These are phyloP conservation scores for Diadegma fenestrale DNA, from an alignment of 2,888 invertebrate genomes.

Conservation along the genomic window DNA sequence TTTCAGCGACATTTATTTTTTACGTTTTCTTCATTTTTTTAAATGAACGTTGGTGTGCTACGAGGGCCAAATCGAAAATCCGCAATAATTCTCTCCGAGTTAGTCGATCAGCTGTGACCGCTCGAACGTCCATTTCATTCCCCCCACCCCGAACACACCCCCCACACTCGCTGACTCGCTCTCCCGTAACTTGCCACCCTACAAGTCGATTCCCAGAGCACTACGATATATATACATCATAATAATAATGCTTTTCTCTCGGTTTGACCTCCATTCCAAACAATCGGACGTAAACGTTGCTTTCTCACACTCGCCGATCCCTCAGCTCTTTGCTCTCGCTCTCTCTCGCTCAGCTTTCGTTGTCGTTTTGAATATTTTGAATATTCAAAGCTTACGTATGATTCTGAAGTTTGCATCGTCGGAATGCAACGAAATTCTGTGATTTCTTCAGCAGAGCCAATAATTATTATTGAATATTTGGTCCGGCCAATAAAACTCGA, in stretches of 20 bases:
- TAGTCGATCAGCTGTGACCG: constrained; percentile 67
- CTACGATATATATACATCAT: background rate
- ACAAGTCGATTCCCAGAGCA: constrained; percentile 32
- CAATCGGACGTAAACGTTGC: constrained; percentile 36
- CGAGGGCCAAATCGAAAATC: background rate
- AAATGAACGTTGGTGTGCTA: too few species aligned
- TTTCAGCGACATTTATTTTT: background rate
- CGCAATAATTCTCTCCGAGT: constrained; percentile 34
- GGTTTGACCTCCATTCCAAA: constrained; percentile 59
- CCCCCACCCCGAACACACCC: background rate
- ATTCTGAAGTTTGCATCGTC: too few species aligned
- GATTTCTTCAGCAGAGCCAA: too few species aligned
- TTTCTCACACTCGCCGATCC: constrained; percentile 1
- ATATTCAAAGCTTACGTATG: background rate
- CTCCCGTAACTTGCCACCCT: constrained; percentile 7
- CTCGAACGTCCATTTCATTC: constrained; percentile 39
- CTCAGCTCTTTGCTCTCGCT: background rate
- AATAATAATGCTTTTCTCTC: background rate
- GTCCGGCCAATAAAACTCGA: too few species aligned
- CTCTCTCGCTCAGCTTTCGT: background rate
- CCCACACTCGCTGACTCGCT: background rate
- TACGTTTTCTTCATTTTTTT: background rate
- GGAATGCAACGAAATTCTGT: too few species aligned
- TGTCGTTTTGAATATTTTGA: background rate
- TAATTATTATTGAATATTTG: too few species aligned